Evolutionary conservation across 1,140 invertebrate genomes (phyloP), one percentile per base, ranked within the genome.

Genomic region (Hylaeus volcanicus): DNA sequence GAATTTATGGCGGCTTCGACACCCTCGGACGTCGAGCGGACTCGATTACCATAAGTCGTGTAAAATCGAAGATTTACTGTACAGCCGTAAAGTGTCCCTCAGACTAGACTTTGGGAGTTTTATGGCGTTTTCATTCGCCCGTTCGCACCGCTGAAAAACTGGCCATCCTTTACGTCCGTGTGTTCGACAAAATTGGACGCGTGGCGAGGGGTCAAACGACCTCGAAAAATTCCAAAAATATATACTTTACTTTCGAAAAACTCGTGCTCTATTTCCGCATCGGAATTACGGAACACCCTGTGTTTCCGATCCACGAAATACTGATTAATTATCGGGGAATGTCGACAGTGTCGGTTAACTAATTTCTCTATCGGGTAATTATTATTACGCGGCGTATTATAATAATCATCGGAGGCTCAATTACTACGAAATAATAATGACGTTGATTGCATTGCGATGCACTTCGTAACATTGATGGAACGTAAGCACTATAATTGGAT

Each of bases 51-150:
- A 74, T 84, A 76, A 85, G 68, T 85, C 68, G 51, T 73, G 69
- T 85, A 81, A 85, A 85, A 84, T 85, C 61, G 78, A 70, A 85
- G 69, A 85, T 85, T 85, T 84, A 84, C 15, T 45, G 63, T 56
- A 73, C 26, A 39, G 37, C 37, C 72, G 65, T 71, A 58, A 45
- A 66, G 5, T 26, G 43, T 65, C 56, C n/a, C 45, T 26, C 48
- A 73, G 39, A 68, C 63, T 14, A 43, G 37, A 48, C 63, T 5
- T 1, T 37, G 3, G 15, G n/a, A 45, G 14, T 66, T 71, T 71
- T 71, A 45, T 37, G 14, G n/a, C 37, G 53, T 26, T 55, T 41
- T 48, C 64, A 41, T 26, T 76, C 64, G 60, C 37, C 61, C 9
- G 26, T 26, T 39, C 53, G 15, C 37, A 37, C 14, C 43, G n/a